Evolutionary conservation across 2,888 invertebrate species (phyloP).

Genomic region (Pseudolycoriella hygida): DNA sequence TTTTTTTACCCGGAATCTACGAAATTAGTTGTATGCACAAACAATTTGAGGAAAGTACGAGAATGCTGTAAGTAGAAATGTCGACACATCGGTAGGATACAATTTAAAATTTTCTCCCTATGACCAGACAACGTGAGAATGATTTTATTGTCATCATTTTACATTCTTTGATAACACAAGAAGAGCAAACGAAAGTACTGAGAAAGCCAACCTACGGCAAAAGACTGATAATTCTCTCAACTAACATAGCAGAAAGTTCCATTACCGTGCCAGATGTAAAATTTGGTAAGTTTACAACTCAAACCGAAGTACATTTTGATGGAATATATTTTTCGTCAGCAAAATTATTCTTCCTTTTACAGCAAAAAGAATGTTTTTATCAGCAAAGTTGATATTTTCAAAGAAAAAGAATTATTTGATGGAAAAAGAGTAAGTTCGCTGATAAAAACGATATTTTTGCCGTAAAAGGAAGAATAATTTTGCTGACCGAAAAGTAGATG

Average conservation of each 20-base stretch:
- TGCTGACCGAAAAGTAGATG: no score
- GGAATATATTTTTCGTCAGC: no score
- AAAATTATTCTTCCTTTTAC: no score
- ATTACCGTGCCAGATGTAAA: conserved; percentile 77
- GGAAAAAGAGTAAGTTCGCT: no score
- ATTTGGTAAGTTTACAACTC: conserved; percentile 33
- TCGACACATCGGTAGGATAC: no score
- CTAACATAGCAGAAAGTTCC: conserved; percentile 86
- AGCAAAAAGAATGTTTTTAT: no score
- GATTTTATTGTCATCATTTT: conserved; percentile 27
- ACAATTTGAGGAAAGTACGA: not conserved
- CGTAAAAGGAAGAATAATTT: no score
- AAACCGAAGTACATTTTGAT: no score
- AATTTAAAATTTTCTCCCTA: not conserved
- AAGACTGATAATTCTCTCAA: conserved; percentile 72
- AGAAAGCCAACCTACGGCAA: conserved; percentile 9
- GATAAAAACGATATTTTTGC: no score
- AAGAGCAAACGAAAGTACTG: conserved; percentile 51
- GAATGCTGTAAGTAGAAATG: not conserved
- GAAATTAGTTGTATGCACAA: conserved; percentile 62
- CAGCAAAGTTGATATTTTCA: no score
- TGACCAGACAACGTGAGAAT: not conserved
- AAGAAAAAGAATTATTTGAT: no score
- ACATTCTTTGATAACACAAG: conserved; percentile 61
- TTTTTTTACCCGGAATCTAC: conserved; percentile 76